These are phyloP conservation scores for Squalus acanthias DNA, from an alignment of 2,797 vertebrate species.

Conservation along the genomic window DNA sequence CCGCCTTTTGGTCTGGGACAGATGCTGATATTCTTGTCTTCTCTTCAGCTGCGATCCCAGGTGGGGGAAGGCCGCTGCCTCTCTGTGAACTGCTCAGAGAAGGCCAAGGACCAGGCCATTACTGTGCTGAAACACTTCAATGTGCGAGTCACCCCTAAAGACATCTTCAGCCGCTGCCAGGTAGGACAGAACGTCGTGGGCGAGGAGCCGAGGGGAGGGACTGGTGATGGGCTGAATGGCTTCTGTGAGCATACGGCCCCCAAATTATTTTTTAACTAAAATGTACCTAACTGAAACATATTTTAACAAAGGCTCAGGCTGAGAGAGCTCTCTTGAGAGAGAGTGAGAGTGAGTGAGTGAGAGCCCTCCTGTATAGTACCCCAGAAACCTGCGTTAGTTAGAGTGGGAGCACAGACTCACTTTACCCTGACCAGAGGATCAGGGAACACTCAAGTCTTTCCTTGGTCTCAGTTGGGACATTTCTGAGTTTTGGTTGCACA, in stretches of 20 bases:
- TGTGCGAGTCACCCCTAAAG: constrained; percentile 55
- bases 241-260: not conserved
- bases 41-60: constrained; percentile 71
- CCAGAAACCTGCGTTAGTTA: not conserved
- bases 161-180: constrained; percentile 86
- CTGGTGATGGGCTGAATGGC: not conserved
- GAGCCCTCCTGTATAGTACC: not conserved
- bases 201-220: not conserved
- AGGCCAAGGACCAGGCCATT: constrained; percentile 70
- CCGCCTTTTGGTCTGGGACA: not conserved
- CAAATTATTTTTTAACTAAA: not conserved
- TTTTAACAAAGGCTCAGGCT: not conserved
- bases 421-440: not conserved
- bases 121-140: constrained; percentile 74
- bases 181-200: constrained; percentile 51
- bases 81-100: constrained; percentile 69
- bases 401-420: not conserved
- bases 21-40: not conserved
- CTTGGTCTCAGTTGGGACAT: not conserved
- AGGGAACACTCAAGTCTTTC: not conserved
- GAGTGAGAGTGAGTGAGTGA: not conserved
- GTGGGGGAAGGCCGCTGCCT: constrained; percentile 75
- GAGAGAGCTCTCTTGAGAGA: too few species aligned
- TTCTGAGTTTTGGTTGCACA: not conserved
- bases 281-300: not conserved